These are phyloP conservation scores for Furcifer pardalis DNA, from an alignment of 2,797 vertebrate genomes.

Conservation along the genomic window DNA sequence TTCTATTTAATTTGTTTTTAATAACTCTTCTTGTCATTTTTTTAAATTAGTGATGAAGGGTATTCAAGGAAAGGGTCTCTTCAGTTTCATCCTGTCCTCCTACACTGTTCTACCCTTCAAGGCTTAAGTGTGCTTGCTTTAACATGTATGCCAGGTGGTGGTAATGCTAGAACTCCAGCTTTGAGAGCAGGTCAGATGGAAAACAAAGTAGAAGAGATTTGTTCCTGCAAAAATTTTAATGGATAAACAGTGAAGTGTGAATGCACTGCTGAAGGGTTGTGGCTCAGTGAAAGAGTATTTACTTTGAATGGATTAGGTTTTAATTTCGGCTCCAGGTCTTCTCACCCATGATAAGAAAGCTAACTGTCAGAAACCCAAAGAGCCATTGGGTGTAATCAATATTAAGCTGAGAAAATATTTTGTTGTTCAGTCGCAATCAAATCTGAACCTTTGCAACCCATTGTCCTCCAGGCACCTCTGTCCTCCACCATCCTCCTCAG, in stretches of 20 bases:
- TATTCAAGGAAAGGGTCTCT: background rate
- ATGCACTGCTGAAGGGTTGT: background rate
- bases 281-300: background rate
- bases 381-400: background rate
- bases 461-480: too few relatives aligned
- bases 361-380: background rate
- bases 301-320: background rate
- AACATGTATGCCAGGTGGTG: background rate
- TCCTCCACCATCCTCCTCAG: too few relatives aligned
- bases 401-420: too few relatives aligned
- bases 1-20: slow-evolving; percentile 29
- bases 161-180: background rate
- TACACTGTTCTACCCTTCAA: slow-evolving; percentile 6
- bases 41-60: slow-evolving; percentile 16
- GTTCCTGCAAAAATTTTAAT: background rate
- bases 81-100: background rate
- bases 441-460: too few relatives aligned
- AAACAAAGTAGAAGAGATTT: too few relatives aligned
- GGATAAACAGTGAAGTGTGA: background rate
- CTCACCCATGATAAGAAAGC: background rate
- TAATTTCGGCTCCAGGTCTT: too few relatives aligned
- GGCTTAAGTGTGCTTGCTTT: background rate
- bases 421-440: too few relatives aligned
- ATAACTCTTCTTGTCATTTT: slow-evolving; percentile 9
- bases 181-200: background rate